Evolutionary conservation across 1,140 invertebrate species (phyloP).

Genomic region (Cylas formicarius): DNA sequence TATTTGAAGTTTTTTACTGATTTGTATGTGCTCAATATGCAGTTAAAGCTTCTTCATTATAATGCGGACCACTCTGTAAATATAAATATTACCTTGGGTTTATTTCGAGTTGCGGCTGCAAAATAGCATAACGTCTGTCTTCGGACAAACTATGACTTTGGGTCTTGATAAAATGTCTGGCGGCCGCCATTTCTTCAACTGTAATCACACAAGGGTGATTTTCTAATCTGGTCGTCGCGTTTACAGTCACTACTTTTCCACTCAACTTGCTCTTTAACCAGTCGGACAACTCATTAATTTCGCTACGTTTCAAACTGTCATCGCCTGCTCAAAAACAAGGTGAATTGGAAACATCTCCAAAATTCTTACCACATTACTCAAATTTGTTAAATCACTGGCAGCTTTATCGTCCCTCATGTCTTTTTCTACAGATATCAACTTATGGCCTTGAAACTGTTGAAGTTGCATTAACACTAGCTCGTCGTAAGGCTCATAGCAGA

Average conservation of each 20-base stretch:
- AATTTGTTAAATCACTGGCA: slow-evolving; percentile 50
- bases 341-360: not conserved
- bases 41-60: slow-evolving; percentile 6
- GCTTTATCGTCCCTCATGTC: slow-evolving; percentile 74
- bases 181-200: slow-evolving; percentile 92
- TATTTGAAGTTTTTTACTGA: not conserved
- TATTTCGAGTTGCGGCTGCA: slow-evolving; percentile 89
- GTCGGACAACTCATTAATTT: slow-evolving; percentile 67
- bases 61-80: not conserved
- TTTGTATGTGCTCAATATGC: not conserved
- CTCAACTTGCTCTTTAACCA: slow-evolving; percentile 72
- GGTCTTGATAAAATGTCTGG: slow-evolving; percentile 87
- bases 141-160: slow-evolving; percentile 78
- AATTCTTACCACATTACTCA: slow-evolving; percentile 26
- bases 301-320: slow-evolving; percentile 59
- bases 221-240: slow-evolving; percentile 75
- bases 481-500: slow-evolving; percentile 93
- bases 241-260: slow-evolving; percentile 73
- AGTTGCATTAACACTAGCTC: slow-evolving; percentile 91
- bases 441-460: slow-evolving; percentile 70
- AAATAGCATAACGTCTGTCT: slow-evolving; percentile 75
- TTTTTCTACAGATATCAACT: slow-evolving; percentile 86
- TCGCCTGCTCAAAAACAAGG: slow-evolving; percentile 46
- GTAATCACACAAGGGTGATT: slow-evolving; percentile 90
- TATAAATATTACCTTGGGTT: slow-evolving; percentile 68